These are phyloP conservation scores for Eristalis pertinax DNA, from an alignment of 2,888 invertebrate species.

Conservation along the genomic window DNA sequence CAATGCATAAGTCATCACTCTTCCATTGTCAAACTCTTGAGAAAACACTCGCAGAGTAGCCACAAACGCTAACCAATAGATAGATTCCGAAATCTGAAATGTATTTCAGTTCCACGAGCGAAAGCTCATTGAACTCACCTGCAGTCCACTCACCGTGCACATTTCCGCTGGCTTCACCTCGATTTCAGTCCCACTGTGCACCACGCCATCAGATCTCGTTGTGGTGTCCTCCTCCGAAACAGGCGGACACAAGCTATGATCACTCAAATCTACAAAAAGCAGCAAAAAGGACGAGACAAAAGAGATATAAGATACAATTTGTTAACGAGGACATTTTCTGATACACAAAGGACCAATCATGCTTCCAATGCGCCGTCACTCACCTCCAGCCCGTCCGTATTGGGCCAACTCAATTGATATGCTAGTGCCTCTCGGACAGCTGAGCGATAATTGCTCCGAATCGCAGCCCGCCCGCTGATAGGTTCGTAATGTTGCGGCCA, in stretches of 20 bases:
- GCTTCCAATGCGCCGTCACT: conserved; percentile 54
- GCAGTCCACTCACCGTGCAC: conserved; percentile 83
- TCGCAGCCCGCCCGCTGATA: conserved; percentile 96
- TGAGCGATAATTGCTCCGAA: conserved; percentile 91
- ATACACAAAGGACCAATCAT: conserved; percentile 21
- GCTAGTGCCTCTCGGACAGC: conserved; percentile 95
- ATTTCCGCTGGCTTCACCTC: conserved; percentile 84
- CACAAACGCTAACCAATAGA: background rate
- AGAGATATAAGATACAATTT: conserved; percentile 36
- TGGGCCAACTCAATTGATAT: conserved; percentile 96
- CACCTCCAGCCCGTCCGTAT: conserved; percentile 86
- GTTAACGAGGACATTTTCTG: conserved; percentile 19
- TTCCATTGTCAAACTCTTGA: background rate
- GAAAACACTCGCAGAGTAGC: background rate
- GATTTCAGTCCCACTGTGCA: conserved; percentile 81
- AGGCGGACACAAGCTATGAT: conserved; percentile 80
- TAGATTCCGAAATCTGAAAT: background rate
- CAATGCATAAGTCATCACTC: background rate
- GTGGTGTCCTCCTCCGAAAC: conserved; percentile 79
- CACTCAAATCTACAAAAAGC: conserved; percentile 77
- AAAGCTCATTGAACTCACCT: conserved; percentile 83
- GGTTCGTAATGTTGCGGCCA: conserved; percentile 94
- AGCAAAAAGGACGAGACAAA: background rate
- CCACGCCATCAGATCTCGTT: conserved; percentile 78
- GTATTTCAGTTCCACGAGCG: background rate